phyloP scores from a whole-genome alignment of 2,888 invertebrate genomes.

The Trissolcus brochymenae region DNA sequence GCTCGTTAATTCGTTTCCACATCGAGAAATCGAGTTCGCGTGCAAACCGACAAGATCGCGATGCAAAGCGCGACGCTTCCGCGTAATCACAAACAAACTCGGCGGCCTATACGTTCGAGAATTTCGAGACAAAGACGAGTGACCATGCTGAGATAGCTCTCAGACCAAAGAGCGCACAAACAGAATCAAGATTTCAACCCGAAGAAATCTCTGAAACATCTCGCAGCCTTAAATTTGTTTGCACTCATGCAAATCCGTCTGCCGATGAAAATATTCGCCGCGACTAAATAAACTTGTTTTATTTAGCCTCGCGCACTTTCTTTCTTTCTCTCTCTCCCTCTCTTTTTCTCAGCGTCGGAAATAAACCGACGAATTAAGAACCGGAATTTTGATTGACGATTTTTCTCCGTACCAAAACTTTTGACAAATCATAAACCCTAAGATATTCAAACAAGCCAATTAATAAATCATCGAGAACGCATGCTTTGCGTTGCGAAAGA shows the following conservation, averaged over 20 bases:
- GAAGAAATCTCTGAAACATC: constrained; percentile 51
- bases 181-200: constrained; percentile 45
- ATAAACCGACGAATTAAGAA: not conserved
- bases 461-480: constrained; percentile 55
- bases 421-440: constrained; percentile 15
- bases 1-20: constrained; percentile 61
- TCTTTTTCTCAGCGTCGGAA: too few relatives aligned
- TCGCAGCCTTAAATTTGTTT: constrained; percentile 44
- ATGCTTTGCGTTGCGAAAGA: constrained; percentile 28
- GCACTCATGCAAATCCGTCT: constrained; percentile 28
- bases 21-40: constrained; percentile 60
- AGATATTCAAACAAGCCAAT: constrained; percentile 13
- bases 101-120: constrained; percentile 49
- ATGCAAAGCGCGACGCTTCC: constrained; percentile 59
- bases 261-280: constrained; percentile 19
- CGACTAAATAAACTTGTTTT: constrained; percentile 38
- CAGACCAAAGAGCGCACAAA: constrained; percentile 31
- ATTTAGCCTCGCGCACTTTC: too few relatives aligned
- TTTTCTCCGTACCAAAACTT: not conserved
- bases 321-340: too few relatives aligned
- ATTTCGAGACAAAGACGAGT: constrained; percentile 58
- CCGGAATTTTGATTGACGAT: not conserved
- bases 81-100: constrained; percentile 56
- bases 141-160: constrained; percentile 48
- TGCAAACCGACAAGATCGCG: too few relatives aligned